Base-by-base conservation (phyloP, 2,888 invertebrate genomes). In the Patella caerulea region DNA sequence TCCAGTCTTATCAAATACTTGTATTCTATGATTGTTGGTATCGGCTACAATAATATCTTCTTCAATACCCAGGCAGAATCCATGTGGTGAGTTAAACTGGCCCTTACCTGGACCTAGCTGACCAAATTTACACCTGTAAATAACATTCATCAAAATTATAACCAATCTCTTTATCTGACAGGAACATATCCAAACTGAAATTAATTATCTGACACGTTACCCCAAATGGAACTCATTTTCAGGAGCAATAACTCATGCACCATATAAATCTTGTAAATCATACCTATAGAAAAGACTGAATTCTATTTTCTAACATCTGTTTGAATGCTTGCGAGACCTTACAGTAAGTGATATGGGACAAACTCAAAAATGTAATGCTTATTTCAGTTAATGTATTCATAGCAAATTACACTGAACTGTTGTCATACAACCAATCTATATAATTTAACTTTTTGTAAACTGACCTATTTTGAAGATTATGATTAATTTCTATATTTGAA, bases 61-160 rank as follows among this genome's bases (percentile, higher is more conserved):
- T 89, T 98, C 97, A 75, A 95, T 94, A 56, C 98, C 98, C 82
- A 98, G 94, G 90, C 98, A 98, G 92, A 98, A 98, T 72, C 98
- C 98, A 92, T 98, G 98, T 0, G 98, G 98, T 0, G 98, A 98
- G 92, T 97, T 98, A 89, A 98, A 98, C 92, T 98, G 98, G 29
- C 96, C 96, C 91, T 97, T 97, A 81, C 95, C 95, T 53, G 97
- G 96, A 53, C 98, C 98, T 83, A 98, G 93, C 87, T 97, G 96
- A 15, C 98, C 98, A 92, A 98, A 98, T 92, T 98, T 98, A 92
- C 95, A 96, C 78, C 92, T 92, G 83, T 14, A 79, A 71, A 72
- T n/a, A 34, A 72, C 73, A 75, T 19, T 19, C 9, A 45, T 45
- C 45, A 45, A 45, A 45, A 45, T 45, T 45, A 45, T 7, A 45